These are phyloP conservation scores for Clamator glandarius DNA, from an alignment of 2,797 vertebrate species.

Conservation along the genomic window DNA sequence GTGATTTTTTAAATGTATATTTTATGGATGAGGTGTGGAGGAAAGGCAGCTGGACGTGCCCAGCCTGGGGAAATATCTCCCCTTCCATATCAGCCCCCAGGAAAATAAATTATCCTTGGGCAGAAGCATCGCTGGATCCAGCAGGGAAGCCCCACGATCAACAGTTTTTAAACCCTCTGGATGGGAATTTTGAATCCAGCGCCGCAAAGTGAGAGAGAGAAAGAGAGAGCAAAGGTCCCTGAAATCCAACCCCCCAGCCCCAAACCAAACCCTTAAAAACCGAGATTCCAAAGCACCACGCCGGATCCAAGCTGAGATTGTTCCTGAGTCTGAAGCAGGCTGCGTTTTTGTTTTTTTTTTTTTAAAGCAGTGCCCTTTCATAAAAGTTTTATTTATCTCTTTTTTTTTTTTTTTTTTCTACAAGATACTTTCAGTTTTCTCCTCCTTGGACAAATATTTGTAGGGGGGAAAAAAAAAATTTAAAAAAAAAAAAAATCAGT, in stretches of 20 bases:
- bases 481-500: neutral
- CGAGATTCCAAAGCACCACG: neutral
- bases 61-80: neutral
- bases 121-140: neutral
- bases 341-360: neutral
- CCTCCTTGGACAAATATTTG: neutral
- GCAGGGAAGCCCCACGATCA: neutral
- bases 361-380: neutral
- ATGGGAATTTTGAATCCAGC: neutral
- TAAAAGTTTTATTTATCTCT: neutral
- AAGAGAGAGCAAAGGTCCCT: neutral
- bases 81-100: neutral
- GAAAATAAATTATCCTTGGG: neutral
- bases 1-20: neutral
- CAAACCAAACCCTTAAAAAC: neutral
- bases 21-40: neutral
- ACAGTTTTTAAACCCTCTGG: neutral
- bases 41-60: neutral
- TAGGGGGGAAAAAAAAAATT: rapidly evolving
- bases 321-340: constrained; percentile 24
- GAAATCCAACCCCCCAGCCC: neutral
- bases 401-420: neutral
- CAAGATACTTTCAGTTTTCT: neutral
- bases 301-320: neutral
- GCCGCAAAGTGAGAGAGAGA: neutral